Evolutionary conservation across 2,888 invertebrate species (phyloP), one percentile per base, ranked within the genome.

Genomic region (Drosophila mimica): DNA sequence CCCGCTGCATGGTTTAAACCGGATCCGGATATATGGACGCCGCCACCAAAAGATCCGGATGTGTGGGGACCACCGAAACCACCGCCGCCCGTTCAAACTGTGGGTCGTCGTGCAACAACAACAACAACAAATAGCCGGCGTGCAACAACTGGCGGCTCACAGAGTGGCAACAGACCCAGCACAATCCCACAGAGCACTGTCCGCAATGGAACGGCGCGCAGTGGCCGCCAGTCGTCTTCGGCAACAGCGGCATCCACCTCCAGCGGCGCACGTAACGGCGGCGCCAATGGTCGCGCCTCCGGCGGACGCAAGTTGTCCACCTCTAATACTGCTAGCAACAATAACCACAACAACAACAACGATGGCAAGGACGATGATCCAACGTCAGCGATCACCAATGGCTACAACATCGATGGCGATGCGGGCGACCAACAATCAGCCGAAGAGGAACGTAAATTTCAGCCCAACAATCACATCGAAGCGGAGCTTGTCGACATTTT

Each of bases 401-500:
- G 82, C 8, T 71, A 75, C 36, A 69, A 72, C 11, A 82, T 60
- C 25, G 94, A 95, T 48, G 94, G 94, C 64, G 93, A 93, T 25
- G 80, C 79, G 3, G 82, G 95, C 36, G 95, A 95, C 3, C 97
- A 97, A 15, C 85, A 77, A 33, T 57, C 70, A 4, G 4, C 30
- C 69, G 97, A 97, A 83, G 97, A 97, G 86, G 97, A 97, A 88
- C 95, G 96, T 88, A 96, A 96, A 92, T 99, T 98, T 94, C 98
- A 98, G 91, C 95, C 96, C 9, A 95, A 95, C 57, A 95, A 95
- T 82, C 94, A 95, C 71, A 96, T 96, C 89, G 99, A 99, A 92
- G 95, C 96, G 34, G 99, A 99, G 92, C 94, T 99, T 68, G 98
- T 98, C 20, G 99, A 99, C 91, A 96, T 97, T 94, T 94, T 98